phyloP scores from a whole-genome alignment of 1,140 invertebrate genomes.

The Drosophila nebulosa region DNA sequence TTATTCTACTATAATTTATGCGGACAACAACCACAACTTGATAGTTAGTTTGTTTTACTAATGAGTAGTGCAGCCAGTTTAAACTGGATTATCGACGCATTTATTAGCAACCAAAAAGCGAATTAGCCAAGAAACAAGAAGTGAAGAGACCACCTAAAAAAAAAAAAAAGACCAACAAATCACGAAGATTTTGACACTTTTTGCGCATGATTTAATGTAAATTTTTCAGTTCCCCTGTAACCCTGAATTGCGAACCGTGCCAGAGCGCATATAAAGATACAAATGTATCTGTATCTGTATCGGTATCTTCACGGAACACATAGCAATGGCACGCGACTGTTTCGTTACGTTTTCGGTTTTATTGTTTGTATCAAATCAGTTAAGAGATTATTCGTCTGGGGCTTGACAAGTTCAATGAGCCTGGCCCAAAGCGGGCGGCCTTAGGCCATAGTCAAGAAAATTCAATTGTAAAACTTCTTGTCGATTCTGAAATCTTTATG shows the following conservation, averaged over 20 bases:
- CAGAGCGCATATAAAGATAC: conserved; percentile 16
- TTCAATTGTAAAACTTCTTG: background rate
- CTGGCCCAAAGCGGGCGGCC: conserved; percentile 40
- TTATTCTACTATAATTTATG: conserved; percentile 47
- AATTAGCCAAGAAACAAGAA: background rate
- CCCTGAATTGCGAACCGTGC: too few relatives aligned
- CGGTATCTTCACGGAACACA: conserved; percentile 40
- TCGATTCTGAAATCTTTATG: conserved; percentile 2
- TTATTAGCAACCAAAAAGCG: background rate
- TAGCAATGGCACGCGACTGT: conserved; percentile 54
- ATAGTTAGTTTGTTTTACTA: conserved; percentile 65
- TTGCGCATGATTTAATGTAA: conserved; percentile 22
- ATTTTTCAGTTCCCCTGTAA: conserved; percentile 7
- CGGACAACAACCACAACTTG: background rate
- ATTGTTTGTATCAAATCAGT: background rate
- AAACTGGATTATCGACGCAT: conserved; percentile 50
- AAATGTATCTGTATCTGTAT: conserved; percentile 1
- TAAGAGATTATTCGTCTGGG: conserved; percentile 23
- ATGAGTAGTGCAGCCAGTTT: conserved; percentile 64
- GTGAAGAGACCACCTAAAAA: background rate
- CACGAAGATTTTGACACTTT: conserved; percentile 27
- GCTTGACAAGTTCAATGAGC: conserved; percentile 63
- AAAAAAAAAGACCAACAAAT: conserved; percentile 14
- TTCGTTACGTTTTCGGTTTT: background rate
- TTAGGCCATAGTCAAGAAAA: conserved; percentile 20